These are phyloP conservation scores for Phymanthus crucifer DNA, from an alignment of 92 coral and sea anemone species.

Conservation along the genomic window DNA sequence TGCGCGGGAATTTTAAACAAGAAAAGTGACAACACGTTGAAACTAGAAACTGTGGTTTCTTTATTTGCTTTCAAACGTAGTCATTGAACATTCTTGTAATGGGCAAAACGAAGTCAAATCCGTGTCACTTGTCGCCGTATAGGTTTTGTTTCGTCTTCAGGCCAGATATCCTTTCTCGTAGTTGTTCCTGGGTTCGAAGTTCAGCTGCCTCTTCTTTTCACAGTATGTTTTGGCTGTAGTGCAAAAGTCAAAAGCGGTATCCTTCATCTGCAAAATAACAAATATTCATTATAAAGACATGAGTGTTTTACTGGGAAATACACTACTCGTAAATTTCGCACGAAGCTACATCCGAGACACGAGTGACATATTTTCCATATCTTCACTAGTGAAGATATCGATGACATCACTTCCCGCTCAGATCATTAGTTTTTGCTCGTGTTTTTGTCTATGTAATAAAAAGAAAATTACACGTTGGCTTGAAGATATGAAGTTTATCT, in stretches of 20 bases:
- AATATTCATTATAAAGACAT: no score
- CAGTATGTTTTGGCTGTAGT: background rate
- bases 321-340: no score
- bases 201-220: background rate
- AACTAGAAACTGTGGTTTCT: slow-evolving; percentile 6
- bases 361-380: no score
- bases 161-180: background rate
- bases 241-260: background rate
- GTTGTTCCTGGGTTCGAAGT: background rate
- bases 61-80: background rate
- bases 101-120: background rate
- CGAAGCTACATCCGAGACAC: no score
- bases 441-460: no score
- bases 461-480: no score
- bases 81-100: background rate
- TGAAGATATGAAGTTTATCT: no score
- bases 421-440: no score
- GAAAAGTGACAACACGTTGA: background rate
- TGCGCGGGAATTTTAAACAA: background rate
- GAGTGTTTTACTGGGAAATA: no score
- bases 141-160: background rate
- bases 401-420: no score
- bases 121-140: background rate
- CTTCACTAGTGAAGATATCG: no score
- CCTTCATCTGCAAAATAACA: background rate